Conservation (phyloP, 2,888 invertebrate species). For the Chymomyza caudatula region DNA sequence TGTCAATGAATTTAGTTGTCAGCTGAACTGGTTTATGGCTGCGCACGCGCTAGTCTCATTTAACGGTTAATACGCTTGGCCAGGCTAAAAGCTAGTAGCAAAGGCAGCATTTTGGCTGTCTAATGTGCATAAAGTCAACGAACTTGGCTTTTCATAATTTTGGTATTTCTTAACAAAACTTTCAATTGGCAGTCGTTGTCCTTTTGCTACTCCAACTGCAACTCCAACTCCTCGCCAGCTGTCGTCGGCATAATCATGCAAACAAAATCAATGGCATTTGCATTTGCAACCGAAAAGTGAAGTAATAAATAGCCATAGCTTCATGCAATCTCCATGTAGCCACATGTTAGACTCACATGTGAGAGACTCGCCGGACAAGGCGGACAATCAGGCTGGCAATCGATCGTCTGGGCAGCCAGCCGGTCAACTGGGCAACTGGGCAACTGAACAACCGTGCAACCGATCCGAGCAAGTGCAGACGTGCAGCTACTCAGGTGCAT, state of each 20-base stretch:
- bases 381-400: slow-evolving; percentile 6
- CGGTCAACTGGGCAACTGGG: neutral
- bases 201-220: neutral
- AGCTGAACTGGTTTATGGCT: slow-evolving; percentile 39
- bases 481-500: slow-evolving; percentile 33
- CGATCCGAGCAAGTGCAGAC: slow-evolving; percentile 31
- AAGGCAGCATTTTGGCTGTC: neutral
- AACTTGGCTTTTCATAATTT: slow-evolving; percentile 50
- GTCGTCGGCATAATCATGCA: slow-evolving; percentile 41
- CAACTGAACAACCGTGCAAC: neutral
- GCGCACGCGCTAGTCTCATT: slow-evolving; percentile 34
- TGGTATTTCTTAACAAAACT: slow-evolving; percentile 37
- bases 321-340: neutral
- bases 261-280: slow-evolving; percentile 48
- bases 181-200: slow-evolving; percentile 37
- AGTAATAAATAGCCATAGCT: slow-evolving; percentile 63
- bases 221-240: neutral
- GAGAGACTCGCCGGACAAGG: neutral
- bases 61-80: slow-evolving; percentile 27
- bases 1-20: slow-evolving; percentile 50
- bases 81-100: neutral
- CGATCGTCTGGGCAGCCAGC: slow-evolving; percentile 1
- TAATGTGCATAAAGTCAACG: slow-evolving; percentile 28
- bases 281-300: slow-evolving; percentile 49
- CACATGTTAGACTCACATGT: slow-evolving; percentile 11